Evolutionary conservation across 2,797 vertebrate species (phyloP).

Genomic region (Micromesistius poutassou): DNA sequence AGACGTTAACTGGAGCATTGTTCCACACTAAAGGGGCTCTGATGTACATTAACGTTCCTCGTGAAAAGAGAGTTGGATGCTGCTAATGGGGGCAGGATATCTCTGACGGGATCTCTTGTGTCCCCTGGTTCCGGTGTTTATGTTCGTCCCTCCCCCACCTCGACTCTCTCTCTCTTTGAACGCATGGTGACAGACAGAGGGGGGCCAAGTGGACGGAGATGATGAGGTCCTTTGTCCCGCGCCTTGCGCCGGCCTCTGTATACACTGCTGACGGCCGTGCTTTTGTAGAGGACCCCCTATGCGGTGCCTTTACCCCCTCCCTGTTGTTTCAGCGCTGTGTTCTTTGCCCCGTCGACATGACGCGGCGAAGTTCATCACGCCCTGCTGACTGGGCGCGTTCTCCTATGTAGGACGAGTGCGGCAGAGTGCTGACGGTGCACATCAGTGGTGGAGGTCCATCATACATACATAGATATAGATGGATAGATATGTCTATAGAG

Average conservation of each 20-base stretch:
- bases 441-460: slow-evolving; percentile 51
- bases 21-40: too few relatives aligned
- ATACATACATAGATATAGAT: neutral
- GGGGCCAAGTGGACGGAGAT: neutral
- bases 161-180: neutral
- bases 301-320: neutral
- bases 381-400: slow-evolving; percentile 34
- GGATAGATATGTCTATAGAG: too few relatives aligned
- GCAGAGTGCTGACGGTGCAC: slow-evolving; percentile 54
- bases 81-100: neutral
- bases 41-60: too few relatives aligned
- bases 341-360: slow-evolving; percentile 13
- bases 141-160: neutral
- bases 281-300: neutral
- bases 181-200: neutral
- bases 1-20: too few relatives aligned
- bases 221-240: slow-evolving; percentile 27
- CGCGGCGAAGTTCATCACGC: neutral
- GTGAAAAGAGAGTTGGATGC: too few relatives aligned
- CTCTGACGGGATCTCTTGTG: neutral
- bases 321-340: neutral
- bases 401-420: slow-evolving; percentile 55
- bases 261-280: slow-evolving; percentile 22
- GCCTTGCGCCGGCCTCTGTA: slow-evolving; percentile 4
- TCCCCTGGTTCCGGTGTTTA: neutral